Conservation (phyloP, 1,140 invertebrate species). For the Radopholus similis region DNA sequence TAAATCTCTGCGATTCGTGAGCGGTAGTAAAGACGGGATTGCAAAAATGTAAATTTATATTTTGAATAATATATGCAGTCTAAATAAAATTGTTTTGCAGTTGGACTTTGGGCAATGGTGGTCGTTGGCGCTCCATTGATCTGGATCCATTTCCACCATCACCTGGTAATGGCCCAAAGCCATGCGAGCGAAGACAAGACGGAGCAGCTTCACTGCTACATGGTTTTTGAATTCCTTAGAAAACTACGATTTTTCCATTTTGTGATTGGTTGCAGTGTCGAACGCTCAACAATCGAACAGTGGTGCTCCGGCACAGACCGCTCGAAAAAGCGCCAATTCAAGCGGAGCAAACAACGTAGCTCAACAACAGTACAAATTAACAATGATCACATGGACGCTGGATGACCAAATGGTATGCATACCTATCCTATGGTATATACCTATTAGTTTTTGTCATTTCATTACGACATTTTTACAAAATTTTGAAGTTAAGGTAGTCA, state of each 20-base stretch:
- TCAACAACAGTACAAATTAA: conserved; percentile 70
- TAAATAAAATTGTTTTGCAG: too few relatives aligned
- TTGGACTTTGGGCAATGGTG: conserved; percentile 89
- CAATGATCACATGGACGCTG: conserved; percentile 90
- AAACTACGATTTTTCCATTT: too few relatives aligned
- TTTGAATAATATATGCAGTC: too few relatives aligned
- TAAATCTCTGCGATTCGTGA: conserved; percentile 76
- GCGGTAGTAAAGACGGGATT: conserved; percentile 91
- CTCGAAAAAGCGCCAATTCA: conserved; percentile 7
- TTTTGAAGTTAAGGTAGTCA: background rate
- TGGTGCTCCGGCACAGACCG: too few relatives aligned
- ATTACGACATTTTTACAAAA: background rate
- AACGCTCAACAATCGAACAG: too few relatives aligned
- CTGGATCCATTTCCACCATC: conserved; percentile 11
- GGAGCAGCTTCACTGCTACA: too few relatives aligned
- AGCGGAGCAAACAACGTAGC: background rate
- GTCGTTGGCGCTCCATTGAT: conserved; percentile 17
- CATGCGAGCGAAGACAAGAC: too few relatives aligned
- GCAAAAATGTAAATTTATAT: conserved; percentile 89
- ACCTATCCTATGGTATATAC: conserved; percentile 62
- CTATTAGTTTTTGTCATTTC: background rate
- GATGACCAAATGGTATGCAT: conserved; percentile 81
- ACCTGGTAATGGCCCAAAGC: background rate
- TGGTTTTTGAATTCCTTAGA: too few relatives aligned
- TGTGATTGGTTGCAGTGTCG: too few relatives aligned